Conservation (phyloP, 2,113 vertebrate genomes). For the Cavia porcellus region DNA sequence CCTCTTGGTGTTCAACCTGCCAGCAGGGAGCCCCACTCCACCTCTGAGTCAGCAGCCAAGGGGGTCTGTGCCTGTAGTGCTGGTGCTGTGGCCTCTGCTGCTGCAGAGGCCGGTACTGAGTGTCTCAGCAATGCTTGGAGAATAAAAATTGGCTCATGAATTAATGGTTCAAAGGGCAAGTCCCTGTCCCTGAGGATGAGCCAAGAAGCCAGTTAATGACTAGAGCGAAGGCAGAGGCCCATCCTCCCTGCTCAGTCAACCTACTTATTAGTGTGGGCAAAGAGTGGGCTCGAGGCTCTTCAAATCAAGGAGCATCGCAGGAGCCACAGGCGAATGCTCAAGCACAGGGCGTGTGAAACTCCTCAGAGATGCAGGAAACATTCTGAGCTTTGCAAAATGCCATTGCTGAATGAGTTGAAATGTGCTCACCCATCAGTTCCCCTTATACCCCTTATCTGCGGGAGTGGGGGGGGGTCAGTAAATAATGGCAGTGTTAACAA, state of each 20-base stretch:
- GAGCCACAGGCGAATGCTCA: background rate
- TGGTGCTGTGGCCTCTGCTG: fast-evolving
- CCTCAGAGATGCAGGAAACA: background rate
- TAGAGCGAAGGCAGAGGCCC: background rate
- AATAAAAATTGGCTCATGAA: constrained; percentile 2
- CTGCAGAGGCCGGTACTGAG: background rate
- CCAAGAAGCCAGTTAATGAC: background rate
- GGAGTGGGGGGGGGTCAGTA: background rate
- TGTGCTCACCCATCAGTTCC: background rate
- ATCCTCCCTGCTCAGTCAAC: background rate
- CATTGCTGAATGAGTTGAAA: constrained; percentile 41
- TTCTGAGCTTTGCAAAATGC: constrained; percentile 21
- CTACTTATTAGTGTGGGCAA: background rate
- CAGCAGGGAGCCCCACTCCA: background rate
- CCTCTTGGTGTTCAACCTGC: background rate
- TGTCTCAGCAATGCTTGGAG: background rate
- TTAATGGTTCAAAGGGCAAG: constrained; percentile 47
- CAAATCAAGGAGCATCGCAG: background rate
- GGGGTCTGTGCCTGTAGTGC: background rate
- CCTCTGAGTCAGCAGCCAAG: background rate
- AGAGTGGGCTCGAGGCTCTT: background rate
- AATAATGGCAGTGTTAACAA: background rate
- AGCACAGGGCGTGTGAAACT: background rate
- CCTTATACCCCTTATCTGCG: background rate
- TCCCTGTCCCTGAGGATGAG: background rate